Conservation (phyloP, 2,113 vertebrate genomes). For the Ageneiosus marmoratus region DNA sequence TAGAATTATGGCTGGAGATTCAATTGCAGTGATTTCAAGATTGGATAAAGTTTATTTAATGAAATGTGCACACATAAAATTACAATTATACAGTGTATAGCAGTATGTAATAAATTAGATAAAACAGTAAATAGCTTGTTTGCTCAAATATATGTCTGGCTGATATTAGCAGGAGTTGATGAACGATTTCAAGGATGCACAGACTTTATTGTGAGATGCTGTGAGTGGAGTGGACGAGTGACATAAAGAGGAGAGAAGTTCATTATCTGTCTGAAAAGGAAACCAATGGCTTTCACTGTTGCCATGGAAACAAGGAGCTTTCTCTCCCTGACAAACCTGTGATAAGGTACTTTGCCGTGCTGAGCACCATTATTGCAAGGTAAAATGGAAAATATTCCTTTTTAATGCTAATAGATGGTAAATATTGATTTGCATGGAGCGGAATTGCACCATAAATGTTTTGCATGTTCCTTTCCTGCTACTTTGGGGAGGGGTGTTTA, state of each 20-base stretch:
- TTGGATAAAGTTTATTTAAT: background rate
- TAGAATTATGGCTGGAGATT: background rate
- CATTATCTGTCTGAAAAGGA: conserved; percentile 81
- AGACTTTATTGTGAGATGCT: conserved; percentile 74
- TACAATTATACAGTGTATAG: background rate
- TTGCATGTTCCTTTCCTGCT: conserved; percentile 54
- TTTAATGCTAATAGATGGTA: conserved; percentile 75
- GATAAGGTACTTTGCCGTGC: conserved; percentile 80
- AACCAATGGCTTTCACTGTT: conserved; percentile 79
- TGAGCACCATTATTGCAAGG: conserved; percentile 76
- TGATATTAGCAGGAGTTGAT: conserved; percentile 59
- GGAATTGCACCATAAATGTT: conserved; percentile 60
- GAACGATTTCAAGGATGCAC: conserved; percentile 72
- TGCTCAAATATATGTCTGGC: background rate
- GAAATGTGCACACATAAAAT: background rate
- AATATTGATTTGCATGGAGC: conserved; percentile 72
- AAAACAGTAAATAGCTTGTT: background rate
- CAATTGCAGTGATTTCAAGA: background rate
- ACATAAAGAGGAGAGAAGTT: conserved; percentile 79
- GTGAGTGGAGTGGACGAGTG: conserved; percentile 75
- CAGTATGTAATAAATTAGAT: background rate
- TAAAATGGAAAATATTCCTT: conserved; percentile 78
- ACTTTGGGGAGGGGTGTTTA: conserved; percentile 51
- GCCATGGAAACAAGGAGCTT: conserved; percentile 74
- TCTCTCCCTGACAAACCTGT: conserved; percentile 73